Base-by-base conservation (phyloP, 2,113 vertebrate species). In the Brachyhypopomus occidentalis region DNA sequence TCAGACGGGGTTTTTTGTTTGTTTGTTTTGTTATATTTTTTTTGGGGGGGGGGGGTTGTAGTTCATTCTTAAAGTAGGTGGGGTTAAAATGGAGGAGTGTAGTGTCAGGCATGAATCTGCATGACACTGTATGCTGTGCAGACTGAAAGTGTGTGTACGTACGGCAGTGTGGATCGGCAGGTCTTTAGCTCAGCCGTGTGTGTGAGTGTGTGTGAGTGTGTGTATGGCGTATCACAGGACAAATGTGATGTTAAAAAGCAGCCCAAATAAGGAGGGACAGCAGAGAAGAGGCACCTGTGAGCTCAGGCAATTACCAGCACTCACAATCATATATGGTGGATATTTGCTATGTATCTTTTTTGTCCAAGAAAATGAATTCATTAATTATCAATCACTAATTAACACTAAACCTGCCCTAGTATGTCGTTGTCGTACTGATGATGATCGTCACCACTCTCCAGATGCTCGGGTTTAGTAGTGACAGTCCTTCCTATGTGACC, bases 261-360 rank as follows among this genome's bases (percentile, higher is more conserved):
- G 45, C 45, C 72, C 78, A 91, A 92, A 92, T 89, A n/a, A n/a
- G n/a, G n/a, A n/a, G 90, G 92, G 88, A 86, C 88, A 82, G 55
- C 17, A 41, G 6, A 80, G 86, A 85, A 85, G 78, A 72, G 84
- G 81, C 83, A 67, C 27, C 78, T 78, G 63, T 72, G 84, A 80
- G 86, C 86, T 82, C 76, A 89, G 90, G 87, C 88, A 92, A 91
- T 90, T 92, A 91, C 91, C 87, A 91, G 88, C 89, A 91, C 87
- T 73, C 17, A 86, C 89, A 92, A 91, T 91, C 91, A 91, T 88
- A 92, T 34, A 25, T 41, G 17, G 2, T 52, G 12, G 7, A 52
- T 52, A 11, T 52, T 52, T 52, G 45, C 45, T 45, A 5, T 8
- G 12, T 52, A 8, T 14, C 1, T 52, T 14, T 48, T 52, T 52